Conservation (phyloP, 2,797 vertebrate species). For the Bucorvus abyssinicus region DNA sequence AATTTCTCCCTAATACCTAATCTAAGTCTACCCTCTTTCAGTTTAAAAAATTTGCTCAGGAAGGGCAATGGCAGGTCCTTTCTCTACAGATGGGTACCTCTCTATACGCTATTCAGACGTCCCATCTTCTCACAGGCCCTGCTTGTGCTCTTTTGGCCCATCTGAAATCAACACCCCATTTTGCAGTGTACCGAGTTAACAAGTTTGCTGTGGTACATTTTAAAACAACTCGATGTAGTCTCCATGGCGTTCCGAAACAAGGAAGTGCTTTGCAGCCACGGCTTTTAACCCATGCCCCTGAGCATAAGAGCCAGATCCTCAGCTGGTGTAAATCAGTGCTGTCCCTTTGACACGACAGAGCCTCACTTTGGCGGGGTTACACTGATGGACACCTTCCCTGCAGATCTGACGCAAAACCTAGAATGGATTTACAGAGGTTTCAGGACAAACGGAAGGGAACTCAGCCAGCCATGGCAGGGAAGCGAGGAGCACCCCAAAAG, state of each 20-base stretch:
- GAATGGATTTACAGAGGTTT: no score
- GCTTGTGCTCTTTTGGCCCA: conserved; percentile 7
- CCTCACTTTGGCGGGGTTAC: neutral
- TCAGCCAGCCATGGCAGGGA: neutral
- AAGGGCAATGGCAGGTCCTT: conserved; percentile 21
- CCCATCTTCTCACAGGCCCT: neutral
- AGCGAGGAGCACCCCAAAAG: neutral
- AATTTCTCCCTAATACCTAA: neutral
- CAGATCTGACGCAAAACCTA: no score
- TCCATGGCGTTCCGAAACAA: neutral
- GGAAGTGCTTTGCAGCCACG: neutral
- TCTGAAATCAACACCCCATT: neutral
- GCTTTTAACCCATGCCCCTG: neutral
- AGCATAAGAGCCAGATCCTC: neutral
- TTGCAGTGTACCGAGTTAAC: neutral
- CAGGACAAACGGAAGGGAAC: neutral
- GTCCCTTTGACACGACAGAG: neutral
- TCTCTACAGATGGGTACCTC: neutral
- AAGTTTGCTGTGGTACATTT: conserved; percentile 23
- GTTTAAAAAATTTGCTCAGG: neutral
- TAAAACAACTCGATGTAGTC: neutral
- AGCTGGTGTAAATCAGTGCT: neutral
- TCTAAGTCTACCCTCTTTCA: neutral
- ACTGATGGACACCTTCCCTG: neutral
- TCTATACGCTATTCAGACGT: neutral